These are phyloP conservation scores for Phytoseiulus persimilis DNA, from an alignment of 2,888 invertebrate species.

Conservation along the genomic window DNA sequence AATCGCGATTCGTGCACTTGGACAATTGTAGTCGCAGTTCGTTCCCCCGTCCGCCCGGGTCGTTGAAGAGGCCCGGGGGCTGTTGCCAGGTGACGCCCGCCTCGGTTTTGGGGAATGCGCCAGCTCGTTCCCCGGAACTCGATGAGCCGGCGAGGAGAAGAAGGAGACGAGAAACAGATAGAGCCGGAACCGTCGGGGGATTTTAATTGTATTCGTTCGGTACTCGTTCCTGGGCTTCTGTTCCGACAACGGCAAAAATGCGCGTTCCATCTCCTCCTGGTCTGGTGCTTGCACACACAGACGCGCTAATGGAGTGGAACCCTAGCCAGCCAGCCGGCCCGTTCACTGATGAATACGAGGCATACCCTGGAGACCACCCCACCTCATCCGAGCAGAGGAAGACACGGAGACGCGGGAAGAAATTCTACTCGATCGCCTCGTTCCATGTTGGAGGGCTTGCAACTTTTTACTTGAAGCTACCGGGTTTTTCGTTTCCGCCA, in stretches of 20 bases:
- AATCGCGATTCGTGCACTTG: background rate
- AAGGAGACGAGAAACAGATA: background rate
- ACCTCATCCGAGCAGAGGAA: background rate
- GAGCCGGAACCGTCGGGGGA: background rate
- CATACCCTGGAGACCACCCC: background rate
- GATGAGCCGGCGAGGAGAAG: background rate
- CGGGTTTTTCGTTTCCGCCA: no score
- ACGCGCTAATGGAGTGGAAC: conserved; percentile 5
- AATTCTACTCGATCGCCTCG: no score
- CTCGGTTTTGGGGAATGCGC: background rate
- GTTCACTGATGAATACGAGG: background rate
- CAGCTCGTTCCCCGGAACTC: background rate
- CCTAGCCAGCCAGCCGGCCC: background rate
- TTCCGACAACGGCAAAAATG: conserved; percentile 5
- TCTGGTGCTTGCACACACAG: background rate
- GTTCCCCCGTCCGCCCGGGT: background rate
- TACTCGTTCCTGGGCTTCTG: background rate
- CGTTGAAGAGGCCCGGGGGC: background rate
- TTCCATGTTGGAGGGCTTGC: no score
- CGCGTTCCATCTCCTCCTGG: background rate
- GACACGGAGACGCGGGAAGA: background rate
- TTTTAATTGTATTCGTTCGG: conserved; percentile 5
- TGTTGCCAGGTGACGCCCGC: background rate
- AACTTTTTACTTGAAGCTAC: no score
- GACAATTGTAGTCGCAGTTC: background rate